A percentile compares a stretch with the other conserved stretches of the same genome.
These are phyloP conservation scores for Polyommatus icarus DNA, from an alignment of 2,888 invertebrate species.

Conservation along the genomic window DNA sequence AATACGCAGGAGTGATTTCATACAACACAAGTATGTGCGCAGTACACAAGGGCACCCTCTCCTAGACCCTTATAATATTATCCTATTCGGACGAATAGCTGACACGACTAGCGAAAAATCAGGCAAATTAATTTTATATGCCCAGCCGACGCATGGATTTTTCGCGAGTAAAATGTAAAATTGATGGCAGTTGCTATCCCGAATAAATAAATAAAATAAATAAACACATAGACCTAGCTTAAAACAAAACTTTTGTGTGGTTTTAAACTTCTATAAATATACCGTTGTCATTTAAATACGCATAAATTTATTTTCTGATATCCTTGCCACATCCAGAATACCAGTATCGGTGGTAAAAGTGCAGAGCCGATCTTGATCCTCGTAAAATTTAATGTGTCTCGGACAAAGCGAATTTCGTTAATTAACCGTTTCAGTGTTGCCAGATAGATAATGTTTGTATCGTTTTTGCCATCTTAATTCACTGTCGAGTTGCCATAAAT, in stretches of 20 bases:
- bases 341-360: conserved; percentile 51
- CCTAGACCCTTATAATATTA: no score
- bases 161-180: no score
- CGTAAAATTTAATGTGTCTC: conserved; percentile 79
- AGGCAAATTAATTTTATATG: background rate
- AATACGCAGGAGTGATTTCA: no score
- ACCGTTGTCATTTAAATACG: no score
- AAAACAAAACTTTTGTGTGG: no score
- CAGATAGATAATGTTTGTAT: conserved; percentile 72
- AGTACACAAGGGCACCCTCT: background rate
- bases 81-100: background rate
- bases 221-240: no score
- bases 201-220: no score
- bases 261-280: no score
- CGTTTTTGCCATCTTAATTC: conserved; percentile 60
- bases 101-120: background rate
- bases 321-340: conserved; percentile 40
- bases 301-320: background rate
- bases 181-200: no score
- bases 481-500: conserved; percentile 38
- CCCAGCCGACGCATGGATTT: background rate
- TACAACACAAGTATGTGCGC: no score
- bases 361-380: conserved; percentile 70
- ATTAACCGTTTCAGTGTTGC: conserved; percentile 67
- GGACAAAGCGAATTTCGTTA: conserved; percentile 79